phyloP scores from a whole-genome alignment of 2,888 invertebrate species.

The Stenichneumon culpator region DNA sequence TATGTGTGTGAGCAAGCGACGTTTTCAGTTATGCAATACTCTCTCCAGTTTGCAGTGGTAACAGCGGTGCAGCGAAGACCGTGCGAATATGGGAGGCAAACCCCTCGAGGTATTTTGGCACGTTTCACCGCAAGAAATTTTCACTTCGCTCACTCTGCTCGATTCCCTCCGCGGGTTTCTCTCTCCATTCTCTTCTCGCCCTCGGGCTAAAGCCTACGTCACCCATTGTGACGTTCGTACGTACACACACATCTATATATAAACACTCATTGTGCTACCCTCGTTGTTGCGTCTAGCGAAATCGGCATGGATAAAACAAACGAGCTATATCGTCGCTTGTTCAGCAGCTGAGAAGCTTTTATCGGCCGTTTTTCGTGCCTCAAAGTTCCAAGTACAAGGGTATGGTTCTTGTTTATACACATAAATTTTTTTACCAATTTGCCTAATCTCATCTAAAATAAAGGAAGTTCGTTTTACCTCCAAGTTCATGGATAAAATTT shows the following conservation, averaged over 20 bases:
- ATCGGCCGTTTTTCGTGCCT: neutral
- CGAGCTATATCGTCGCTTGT: slow-evolving; percentile 41
- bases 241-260: neutral
- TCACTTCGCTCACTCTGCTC: slow-evolving; percentile 34
- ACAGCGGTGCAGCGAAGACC: slow-evolving; percentile 18
- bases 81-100: slow-evolving; percentile 26
- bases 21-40: slow-evolving; percentile 38
- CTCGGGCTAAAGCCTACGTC: slow-evolving; percentile 46
- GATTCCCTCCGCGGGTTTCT: slow-evolving; percentile 32
- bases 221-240: slow-evolving; percentile 19
- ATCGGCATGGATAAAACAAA: slow-evolving; percentile 30
- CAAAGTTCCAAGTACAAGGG: neutral
- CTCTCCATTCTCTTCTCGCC: slow-evolving; percentile 40
- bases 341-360: slow-evolving; percentile 23
- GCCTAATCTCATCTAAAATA: neutral
- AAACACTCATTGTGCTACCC: slow-evolving; percentile 18
- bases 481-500: slow-evolving; percentile 1
- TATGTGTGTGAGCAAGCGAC: slow-evolving; percentile 31
- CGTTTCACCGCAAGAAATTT: slow-evolving; percentile 62
- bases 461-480: neutral
- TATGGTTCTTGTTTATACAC: neutral
- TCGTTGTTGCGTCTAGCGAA: slow-evolving; percentile 53
- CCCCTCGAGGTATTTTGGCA: slow-evolving; percentile 56
- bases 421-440: too few species aligned
- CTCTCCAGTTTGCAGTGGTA: slow-evolving; percentile 16